Base-by-base conservation (phyloP, 2,113 vertebrate genomes). In the Astatoreochromis straeleni region DNA sequence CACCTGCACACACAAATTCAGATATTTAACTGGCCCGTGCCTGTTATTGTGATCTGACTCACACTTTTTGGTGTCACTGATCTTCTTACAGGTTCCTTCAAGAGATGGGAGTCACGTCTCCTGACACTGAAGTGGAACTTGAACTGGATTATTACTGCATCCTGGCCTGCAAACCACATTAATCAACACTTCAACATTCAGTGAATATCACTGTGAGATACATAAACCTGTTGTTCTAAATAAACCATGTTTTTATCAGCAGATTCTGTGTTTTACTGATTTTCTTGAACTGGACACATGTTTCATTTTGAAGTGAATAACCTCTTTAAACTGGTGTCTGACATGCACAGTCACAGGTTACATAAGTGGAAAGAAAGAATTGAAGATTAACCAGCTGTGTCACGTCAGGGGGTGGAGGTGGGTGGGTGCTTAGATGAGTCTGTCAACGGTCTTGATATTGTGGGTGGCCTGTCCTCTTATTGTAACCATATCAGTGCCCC, bases 131-230 rank as follows among this genome's bases (percentile, higher is more conserved):
- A 89, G 65, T 96, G 5, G 83, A 89, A 4, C 21, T 81, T 9
- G 19, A 55, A 5, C 5, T 80, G 65, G 89, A 93, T 6, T 96
- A 95, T 89, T 96, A 35, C 87, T 96, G 95, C 80, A 80, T 96
- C 12, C 82, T 96, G 87, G 95, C 96, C 8, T 95, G 94, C 78
- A 96, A 96, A 91, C 93, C 95, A 21, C 26, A 84, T 12, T 95
- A 78, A 93, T 40, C 19, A 57, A 45, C 54, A 31, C 9, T 8
- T 24, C 14, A 13, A 7, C 21, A 29, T 13, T n/a, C 2, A 78
- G 16, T 31, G 21, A 19, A 31, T 49, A 49, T 4, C 14, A 26
- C 4, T 78, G 24, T 0, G 24, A 49, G 6, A 78, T 75, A 19
- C 24, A 47, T 19, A 47, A 1, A 17, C 40, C 4, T 19, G 24